Percentiles rank a stretch among this genome's conserved stretches.
Evolutionary conservation across 2,113 vertebrate species (phyloP).

Genomic region (Nothoprocta perdicaria): DNA sequence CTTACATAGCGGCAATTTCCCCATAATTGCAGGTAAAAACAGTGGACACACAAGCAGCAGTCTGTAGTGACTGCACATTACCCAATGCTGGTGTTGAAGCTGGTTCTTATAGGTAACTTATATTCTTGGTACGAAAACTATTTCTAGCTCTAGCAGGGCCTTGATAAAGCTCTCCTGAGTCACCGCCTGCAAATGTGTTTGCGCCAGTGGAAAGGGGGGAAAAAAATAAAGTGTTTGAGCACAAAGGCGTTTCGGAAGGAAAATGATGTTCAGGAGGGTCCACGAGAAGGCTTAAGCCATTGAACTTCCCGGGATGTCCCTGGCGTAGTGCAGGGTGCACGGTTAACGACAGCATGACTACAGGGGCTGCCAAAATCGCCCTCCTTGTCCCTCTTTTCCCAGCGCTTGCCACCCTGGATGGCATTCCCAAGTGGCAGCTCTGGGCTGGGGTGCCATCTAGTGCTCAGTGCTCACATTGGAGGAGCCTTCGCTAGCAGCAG

Average conservation of each 20-base stretch:
- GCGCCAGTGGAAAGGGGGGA: background rate
- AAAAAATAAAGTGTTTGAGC: background rate
- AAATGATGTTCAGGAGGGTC: background rate
- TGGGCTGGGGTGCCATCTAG: slow-evolving; percentile 35
- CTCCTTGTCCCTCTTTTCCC: background rate
- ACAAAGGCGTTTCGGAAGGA: background rate
- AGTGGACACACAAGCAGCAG: slow-evolving; percentile 33
- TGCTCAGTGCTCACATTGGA: slow-evolving; percentile 1
- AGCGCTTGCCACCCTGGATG: background rate
- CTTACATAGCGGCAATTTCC: slow-evolving; percentile 49
- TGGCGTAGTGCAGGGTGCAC: no score
- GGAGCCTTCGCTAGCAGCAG: background rate
- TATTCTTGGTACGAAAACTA: slow-evolving; percentile 10
- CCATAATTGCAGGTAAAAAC: slow-evolving; percentile 56
- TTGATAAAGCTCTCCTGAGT: background rate
- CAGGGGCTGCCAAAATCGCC: background rate
- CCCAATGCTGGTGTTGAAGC: background rate
- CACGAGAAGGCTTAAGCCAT: no score
- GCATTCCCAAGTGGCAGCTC: background rate
- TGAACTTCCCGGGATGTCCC: background rate
- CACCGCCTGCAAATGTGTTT: background rate
- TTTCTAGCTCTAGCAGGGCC: background rate
- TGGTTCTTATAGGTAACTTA: slow-evolving; percentile 30
- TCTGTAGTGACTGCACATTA: slow-evolving; percentile 37
- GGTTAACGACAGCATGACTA: background rate